Percentiles rank a stretch among this genome's conserved stretches.
Evolutionary conservation across 1,140 invertebrate species (phyloP).

Genomic region (Zaprionus camerounensis): DNA sequence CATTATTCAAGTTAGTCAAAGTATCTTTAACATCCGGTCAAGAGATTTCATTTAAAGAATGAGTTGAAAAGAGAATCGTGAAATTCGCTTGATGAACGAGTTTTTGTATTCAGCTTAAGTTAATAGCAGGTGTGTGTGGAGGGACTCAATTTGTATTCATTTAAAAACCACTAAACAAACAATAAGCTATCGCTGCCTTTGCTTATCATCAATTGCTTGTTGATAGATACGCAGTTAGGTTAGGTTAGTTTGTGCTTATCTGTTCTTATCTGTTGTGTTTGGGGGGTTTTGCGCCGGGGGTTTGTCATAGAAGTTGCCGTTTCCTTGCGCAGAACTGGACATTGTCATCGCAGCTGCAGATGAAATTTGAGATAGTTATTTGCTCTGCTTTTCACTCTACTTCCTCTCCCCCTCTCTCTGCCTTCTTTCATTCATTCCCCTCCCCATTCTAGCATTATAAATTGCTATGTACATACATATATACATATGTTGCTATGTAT

Average conservation of each 20-base stretch:
- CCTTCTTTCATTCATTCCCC: not conserved
- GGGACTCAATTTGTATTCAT: not conserved
- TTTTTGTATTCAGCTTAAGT: not conserved
- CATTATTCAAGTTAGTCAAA: not conserved
- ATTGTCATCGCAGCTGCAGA: not conserved
- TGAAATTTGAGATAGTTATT: not conserved
- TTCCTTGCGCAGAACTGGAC: not conserved
- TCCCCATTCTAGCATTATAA: no score
- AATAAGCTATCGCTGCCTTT: constrained; percentile 3
- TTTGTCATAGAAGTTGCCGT: not conserved
- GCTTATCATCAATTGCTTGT: constrained; percentile 23
- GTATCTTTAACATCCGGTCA: constrained; percentile 1
- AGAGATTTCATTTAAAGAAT: not conserved
- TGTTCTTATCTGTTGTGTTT: not conserved
- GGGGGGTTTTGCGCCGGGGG: not conserved
- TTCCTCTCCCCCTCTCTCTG: not conserved
- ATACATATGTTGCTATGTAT: not conserved
- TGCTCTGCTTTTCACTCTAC: not conserved
- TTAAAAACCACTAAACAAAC: not conserved
- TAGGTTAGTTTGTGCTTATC: constrained; percentile 38
- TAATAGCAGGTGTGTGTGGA: not conserved
- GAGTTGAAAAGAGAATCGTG: not conserved
- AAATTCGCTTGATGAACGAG: not conserved
- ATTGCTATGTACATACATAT: not conserved
- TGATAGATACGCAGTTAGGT: constrained; percentile 24